Evolutionary conservation across 2,113 vertebrate species (phyloP), one percentile per base, ranked within the genome.

Genomic region (Heterocephalus glaber): DNA sequence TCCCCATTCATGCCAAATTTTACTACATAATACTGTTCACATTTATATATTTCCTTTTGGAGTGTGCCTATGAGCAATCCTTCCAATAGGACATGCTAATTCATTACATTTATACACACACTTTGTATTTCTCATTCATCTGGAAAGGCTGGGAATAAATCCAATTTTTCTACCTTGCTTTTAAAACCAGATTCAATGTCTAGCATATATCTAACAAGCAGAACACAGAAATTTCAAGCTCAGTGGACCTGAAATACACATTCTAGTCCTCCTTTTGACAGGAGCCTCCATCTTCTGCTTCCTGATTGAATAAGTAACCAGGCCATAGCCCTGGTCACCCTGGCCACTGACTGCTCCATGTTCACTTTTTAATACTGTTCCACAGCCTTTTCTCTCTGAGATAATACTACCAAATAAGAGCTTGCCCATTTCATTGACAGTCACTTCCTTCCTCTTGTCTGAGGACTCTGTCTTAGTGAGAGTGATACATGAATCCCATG

Each of bases 61-160:
- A 95, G 85, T 76, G 66, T 80, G 4, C 52, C 96, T 93, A 93
- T 89, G 83, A 91, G 74, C 91, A 94, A 85, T 87, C 56, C 13
- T 87, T 93, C 82, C 70, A 90, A 88, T 30, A 90, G 87, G 52
- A 97, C 96, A 96, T 83, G 70, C 28, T 85, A 95, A 80, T 94
- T 90, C 35, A 79, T 87, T 96, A 84, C 76, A 92, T 92, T 92
- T 89, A 72, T 52, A 87, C 11, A 65, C 22, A 14, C 30, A 30
- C 24, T 90, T 94, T 47, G 7, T 82, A 86, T 83, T 58, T 89
- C 58, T 92, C 76, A 92, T 86, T 96, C 87, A 96, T 85, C 88
- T 97, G 90, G 90, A 95, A 92, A 41, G 65, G 22, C 88, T 76
- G 60, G 96, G 77, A 97, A 96, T 52, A 94, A 95, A 94, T 90